Evolutionary conservation across 2,888 invertebrate species (phyloP).

Genomic region (Rhyacophila evoluta): DNA sequence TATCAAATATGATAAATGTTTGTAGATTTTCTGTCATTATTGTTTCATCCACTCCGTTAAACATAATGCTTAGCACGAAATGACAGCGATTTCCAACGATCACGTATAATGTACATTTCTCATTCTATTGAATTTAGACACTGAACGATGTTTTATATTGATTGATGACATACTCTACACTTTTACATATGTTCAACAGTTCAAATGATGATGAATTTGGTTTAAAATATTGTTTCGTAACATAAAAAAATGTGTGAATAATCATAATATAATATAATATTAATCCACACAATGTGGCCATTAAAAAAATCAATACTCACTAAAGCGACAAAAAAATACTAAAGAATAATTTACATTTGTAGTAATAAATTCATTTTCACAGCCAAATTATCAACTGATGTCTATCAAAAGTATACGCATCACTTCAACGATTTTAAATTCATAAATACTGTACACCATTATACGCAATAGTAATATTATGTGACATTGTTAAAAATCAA

Average conservation of each 20-base stretch:
- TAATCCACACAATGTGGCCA: too few species aligned
- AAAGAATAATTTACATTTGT: too few species aligned
- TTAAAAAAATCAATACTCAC: too few species aligned
- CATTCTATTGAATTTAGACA: conserved; percentile 2
- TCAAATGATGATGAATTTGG: not conserved
- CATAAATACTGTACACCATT: too few species aligned
- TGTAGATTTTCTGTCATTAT: not conserved
- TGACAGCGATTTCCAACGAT: not conserved
- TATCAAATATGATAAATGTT: not conserved
- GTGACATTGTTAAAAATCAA: too few species aligned
- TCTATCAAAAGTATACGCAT: too few species aligned
- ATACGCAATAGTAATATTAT: too few species aligned
- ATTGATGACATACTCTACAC: not conserved
- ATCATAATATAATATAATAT: too few species aligned
- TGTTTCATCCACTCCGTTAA: not conserved
- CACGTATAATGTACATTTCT: not conserved
- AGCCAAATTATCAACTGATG: too few species aligned
- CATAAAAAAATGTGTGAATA: not conserved
- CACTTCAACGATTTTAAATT: too few species aligned
- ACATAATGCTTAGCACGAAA: not conserved
- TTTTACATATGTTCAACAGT: not conserved
- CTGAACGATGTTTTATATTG: not conserved
- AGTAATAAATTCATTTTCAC: too few species aligned
- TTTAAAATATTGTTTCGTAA: not conserved
- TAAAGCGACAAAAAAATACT: too few species aligned